Conservation (phyloP, 1,140 invertebrate genomes). For the Drosophila bifasciata region DNA sequence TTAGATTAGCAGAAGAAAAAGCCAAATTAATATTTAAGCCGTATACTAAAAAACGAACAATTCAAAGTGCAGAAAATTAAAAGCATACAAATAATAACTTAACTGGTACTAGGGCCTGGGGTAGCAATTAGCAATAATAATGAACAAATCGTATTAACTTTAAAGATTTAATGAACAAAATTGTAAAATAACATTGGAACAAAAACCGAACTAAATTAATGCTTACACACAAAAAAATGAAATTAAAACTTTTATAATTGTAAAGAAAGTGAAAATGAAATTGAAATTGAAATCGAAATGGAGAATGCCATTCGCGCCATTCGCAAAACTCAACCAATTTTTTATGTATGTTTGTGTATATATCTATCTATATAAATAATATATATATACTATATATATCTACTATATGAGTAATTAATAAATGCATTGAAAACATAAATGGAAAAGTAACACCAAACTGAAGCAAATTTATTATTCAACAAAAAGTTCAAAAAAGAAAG, state of each 20-base stretch:
- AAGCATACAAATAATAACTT: conserved; percentile 33
- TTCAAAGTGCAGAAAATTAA: conserved; percentile 25
- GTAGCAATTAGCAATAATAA: conserved; percentile 63
- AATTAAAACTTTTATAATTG: conserved; percentile 66
- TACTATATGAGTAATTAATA: conserved; percentile 75
- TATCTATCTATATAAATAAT: conserved; percentile 62
- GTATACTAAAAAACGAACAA: conserved; percentile 40
- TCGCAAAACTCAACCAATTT: conserved; percentile 62
- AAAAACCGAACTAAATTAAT: conserved; percentile 52
- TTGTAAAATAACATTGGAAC: conserved; percentile 51
- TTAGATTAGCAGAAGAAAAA: conserved; percentile 53
- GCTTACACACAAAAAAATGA: conserved; percentile 51
- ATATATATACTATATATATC: conserved; percentile 62
- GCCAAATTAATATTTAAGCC: conserved; percentile 77
- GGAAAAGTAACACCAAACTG: conserved; percentile 23
- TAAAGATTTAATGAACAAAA: conserved; percentile 37
- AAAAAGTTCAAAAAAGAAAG: conserved; percentile 45
- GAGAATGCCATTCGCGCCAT: conserved; percentile 38
- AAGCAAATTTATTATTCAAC: conserved; percentile 38
- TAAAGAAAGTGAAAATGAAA: conserved; percentile 46
- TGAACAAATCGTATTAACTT: conserved; percentile 36
- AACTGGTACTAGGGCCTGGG: conserved; percentile 76
- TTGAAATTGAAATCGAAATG: conserved; percentile 26
- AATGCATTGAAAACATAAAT: conserved; percentile 74
- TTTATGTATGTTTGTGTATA: conserved; percentile 80